A percentile compares a stretch with the other conserved stretches of the same genome.
These are phyloP conservation scores for Platypus cylindrus DNA, from an alignment of 2,888 invertebrate species.

Conservation along the genomic window DNA sequence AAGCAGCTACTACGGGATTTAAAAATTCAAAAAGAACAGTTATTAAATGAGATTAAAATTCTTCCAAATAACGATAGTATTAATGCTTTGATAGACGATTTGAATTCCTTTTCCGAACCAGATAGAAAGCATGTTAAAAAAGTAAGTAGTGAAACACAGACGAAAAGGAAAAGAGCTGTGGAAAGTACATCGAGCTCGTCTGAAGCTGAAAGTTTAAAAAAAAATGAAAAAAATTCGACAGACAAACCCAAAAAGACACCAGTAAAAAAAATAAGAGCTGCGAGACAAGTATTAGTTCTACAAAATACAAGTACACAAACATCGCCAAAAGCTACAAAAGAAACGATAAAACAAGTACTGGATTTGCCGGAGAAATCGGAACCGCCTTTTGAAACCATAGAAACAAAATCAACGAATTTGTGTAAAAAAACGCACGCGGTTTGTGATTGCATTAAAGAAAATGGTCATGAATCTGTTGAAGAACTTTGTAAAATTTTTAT, in stretches of 20 bases:
- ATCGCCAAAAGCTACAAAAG: slow-evolving; percentile 22
- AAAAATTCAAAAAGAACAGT: slow-evolving; percentile 30
- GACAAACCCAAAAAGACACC: background rate
- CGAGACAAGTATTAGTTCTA: slow-evolving; percentile 20
- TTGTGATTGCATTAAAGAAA: slow-evolving; percentile 20
- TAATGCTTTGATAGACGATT: slow-evolving; percentile 19
- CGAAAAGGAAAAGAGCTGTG: slow-evolving; percentile 10
- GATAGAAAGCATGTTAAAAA: slow-evolving; percentile 10
- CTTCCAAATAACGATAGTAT: slow-evolving; percentile 27
- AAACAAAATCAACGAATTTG: background rate
- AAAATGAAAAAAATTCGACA: slow-evolving; percentile 1
- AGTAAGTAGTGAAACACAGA: slow-evolving; percentile 5
- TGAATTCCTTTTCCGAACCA: slow-evolving; percentile 17
- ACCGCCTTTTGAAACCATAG: background rate
- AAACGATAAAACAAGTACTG: slow-evolving; percentile 1
- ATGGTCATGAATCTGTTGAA: slow-evolving; percentile 13
- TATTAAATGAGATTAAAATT: slow-evolving; percentile 28
- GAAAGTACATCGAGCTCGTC: slow-evolving; percentile 8
- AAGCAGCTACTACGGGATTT: slow-evolving; percentile 29
- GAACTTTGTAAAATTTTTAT: slow-evolving; percentile 31
- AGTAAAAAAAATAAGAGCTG: slow-evolving; percentile 11
- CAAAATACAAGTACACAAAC: slow-evolving; percentile 34
- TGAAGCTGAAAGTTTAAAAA: slow-evolving; percentile 1
- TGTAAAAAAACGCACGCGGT: slow-evolving; percentile 14
- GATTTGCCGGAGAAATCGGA: background rate